phyloP scores from a whole-genome alignment of 2,888 invertebrate genomes.

The Troilus luridus region DNA sequence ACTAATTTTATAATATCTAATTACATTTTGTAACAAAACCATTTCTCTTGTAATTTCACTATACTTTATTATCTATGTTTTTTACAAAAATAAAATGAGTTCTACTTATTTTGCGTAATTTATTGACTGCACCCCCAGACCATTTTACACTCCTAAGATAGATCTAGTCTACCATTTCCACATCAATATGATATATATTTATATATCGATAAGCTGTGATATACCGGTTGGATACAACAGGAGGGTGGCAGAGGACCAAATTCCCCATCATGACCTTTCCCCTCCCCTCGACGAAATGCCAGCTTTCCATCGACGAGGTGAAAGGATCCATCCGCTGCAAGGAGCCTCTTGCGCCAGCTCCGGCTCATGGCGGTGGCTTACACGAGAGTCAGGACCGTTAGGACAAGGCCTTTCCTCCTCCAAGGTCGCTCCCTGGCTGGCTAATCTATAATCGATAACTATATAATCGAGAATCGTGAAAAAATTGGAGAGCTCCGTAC shows the following conservation, averaged over 20 bases:
- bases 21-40: too few species aligned
- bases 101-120: too few species aligned
- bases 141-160: too few species aligned
- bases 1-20: too few species aligned
- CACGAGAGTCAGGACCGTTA: conserved; percentile 15
- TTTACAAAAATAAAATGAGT: too few species aligned
- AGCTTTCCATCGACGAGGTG: conserved; percentile 57
- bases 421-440: conserved; percentile 4
- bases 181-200: not conserved
- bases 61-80: too few species aligned
- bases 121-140: too few species aligned
- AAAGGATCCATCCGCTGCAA: conserved; percentile 56
- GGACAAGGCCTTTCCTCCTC: not conserved
- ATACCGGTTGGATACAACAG: not conserved
- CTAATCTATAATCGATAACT: not conserved
- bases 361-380: conserved; percentile 49
- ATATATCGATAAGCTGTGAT: not conserved
- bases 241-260: conserved; percentile 37
- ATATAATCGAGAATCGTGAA: too few species aligned
- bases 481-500: too few species aligned
- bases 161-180: too few species aligned
- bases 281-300: conserved; percentile 46
- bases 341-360: conserved; percentile 49
- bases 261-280: conserved; percentile 54
- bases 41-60: too few species aligned